Evolutionary conservation across 2,797 vertebrate species (phyloP), one percentile per base, ranked within the genome.

Genomic region (Acanthornis magna): DNA sequence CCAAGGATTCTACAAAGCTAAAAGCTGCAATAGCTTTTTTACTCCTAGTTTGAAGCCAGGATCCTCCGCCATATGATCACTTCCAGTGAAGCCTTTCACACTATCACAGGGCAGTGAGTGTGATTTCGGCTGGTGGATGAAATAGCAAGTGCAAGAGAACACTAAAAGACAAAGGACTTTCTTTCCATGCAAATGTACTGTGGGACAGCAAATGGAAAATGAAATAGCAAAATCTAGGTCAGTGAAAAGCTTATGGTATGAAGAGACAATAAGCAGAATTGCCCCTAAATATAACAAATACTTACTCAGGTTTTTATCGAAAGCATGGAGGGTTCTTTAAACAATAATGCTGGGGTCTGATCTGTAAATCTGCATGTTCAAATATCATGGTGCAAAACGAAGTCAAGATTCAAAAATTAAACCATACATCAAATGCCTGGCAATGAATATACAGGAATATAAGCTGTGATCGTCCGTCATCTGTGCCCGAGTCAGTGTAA

Each of bases 261-360:
- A 90, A 72, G 77, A 91, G 77, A 96, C 85, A 91, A 95, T 86
- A 86, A 88, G 94, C 61, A 93, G 85, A 90, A 95, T 93, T 89
- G 94, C 55, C 85, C 95, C 95, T 93, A 96, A 96, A 97, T 94
- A 90, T 92, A 96, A 94, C 60, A 95, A 88, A 90, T 88, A 95
- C 92, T 95, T 96, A 92, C 86, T 94, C 91, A 91, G 94, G 85
- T 88, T 95, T 96, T 94, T 91, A 90, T 50, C 0, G 0, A 92
- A 85, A 89, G 73, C 48, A 68, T 45, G 43, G 88, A 93, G 71
- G 22, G 80, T 86, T 91, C 74, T 95, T 96, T 82, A 74, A 85
- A 80, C n/a, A 61, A 23, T 76, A 76, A 60, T 62, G 27, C 57
- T 3, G 2, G 55, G 57, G 23, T 18, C 45, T 8, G 16, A 73